Evolutionary conservation across 1,140 invertebrate genomes (phyloP).

Genomic region (Sminthurides bifidus): DNA sequence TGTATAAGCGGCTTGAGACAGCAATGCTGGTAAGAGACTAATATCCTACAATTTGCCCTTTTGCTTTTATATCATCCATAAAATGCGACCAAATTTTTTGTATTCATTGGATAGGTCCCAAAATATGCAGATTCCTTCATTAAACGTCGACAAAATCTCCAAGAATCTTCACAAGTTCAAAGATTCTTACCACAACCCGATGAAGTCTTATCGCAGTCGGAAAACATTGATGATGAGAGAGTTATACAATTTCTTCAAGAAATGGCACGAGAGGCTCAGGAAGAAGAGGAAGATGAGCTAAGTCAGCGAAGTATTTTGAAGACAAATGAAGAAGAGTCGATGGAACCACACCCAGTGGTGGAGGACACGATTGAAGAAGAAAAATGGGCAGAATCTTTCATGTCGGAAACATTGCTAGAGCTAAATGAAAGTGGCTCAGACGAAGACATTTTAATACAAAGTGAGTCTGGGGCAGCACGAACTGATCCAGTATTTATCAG

Average conservation of each 20-base stretch:
- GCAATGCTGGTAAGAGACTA: too few relatives aligned
- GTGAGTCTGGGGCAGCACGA: background rate
- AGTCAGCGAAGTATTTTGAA: background rate
- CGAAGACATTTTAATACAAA: background rate
- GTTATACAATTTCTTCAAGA: background rate
- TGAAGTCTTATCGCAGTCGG: background rate
- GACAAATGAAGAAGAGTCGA: background rate
- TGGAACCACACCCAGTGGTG: background rate
- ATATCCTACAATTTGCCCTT: conserved; percentile 1
- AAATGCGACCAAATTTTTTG: background rate
- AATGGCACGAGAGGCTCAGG: conserved; percentile 1
- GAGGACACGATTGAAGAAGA: background rate
- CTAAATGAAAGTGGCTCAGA: background rate
- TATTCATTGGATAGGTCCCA: background rate
- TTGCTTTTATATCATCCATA: background rate
- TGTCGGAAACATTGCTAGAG: background rate
- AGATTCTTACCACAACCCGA: conserved; percentile 3
- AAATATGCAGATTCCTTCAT: background rate
- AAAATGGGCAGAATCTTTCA: conserved; percentile 4
- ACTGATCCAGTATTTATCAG: background rate
- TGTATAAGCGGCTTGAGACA: too few relatives aligned
- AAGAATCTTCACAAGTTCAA: background rate
- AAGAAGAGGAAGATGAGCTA: background rate
- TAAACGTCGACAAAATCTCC: background rate
- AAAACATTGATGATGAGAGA: background rate